Conservation (phyloP, 2,888 invertebrate genomes). For the Syritta pipiens region DNA sequence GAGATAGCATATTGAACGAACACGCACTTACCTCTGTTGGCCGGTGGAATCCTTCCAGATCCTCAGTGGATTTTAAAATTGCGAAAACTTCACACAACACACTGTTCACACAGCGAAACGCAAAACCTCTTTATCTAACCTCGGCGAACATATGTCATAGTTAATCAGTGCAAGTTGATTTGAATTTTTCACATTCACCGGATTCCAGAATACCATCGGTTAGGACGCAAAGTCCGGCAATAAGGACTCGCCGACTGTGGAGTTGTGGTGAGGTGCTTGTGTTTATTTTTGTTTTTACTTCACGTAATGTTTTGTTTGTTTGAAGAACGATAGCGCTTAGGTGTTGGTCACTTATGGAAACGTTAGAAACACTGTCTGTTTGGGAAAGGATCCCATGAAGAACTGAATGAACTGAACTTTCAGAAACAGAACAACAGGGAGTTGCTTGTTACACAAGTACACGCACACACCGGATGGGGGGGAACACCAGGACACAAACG, state of each 20-base stretch:
- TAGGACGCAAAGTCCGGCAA: conserved; percentile 13
- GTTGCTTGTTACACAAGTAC: too few relatives aligned
- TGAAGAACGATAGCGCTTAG: neutral
- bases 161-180: conserved; percentile 27
- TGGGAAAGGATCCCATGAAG: conserved; percentile 41
- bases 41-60: neutral
- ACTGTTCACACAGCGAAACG: conserved; percentile 17
- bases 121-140: conserved; percentile 38
- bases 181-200: conserved; percentile 27
- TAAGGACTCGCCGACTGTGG: too few relatives aligned
- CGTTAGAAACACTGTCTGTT: conserved; percentile 27
- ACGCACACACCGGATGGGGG: conserved; percentile 5
- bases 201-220: conserved; percentile 41
- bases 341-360: neutral
- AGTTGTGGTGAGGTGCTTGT: neutral
- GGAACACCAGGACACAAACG: conserved; percentile 3
- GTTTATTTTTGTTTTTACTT: neutral
- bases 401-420: conserved; percentile 41
- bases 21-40: conserved; percentile 41
- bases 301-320: conserved; percentile 16
- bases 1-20: conserved; percentile 60
- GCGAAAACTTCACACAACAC: neutral
- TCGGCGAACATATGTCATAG: conserved; percentile 58
- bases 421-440: too few relatives aligned
- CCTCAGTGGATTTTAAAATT: neutral